A percentile compares a stretch with the other conserved stretches of the same genome.
Conservation (phyloP, 1,140 invertebrate genomes). For the Sitophilus oryzae region DNA sequence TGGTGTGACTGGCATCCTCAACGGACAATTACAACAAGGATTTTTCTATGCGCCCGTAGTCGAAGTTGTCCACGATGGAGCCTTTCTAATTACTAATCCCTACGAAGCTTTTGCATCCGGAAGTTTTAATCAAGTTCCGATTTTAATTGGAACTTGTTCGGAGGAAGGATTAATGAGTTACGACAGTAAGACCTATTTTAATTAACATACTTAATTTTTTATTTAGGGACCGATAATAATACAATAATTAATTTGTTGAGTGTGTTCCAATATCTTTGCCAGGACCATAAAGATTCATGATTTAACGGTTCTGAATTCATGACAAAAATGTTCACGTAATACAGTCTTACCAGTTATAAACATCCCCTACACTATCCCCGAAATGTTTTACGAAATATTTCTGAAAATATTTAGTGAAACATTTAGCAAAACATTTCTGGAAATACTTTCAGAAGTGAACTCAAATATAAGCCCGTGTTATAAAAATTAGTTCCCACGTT, state of each 20-base stretch:
- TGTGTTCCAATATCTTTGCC: no score
- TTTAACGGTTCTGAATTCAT: no score
- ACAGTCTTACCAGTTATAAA: no score
- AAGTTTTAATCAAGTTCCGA: conserved; percentile 26
- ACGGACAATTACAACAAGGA: conserved; percentile 24
- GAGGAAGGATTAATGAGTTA: conserved; percentile 28
- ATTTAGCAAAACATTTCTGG: no score
- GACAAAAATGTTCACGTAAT: no score
- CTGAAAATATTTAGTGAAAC: no score
- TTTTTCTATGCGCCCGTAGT: conserved; percentile 28
- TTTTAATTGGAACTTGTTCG: conserved; percentile 30
- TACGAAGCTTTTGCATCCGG: conserved; percentile 23
- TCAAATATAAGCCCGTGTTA: no score
- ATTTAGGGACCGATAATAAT: background rate
- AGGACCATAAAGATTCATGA: no score
- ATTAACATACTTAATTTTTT: background rate
- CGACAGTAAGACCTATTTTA: background rate
- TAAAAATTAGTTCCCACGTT: no score
- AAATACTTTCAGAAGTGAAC: no score
- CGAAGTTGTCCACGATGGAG: conserved; percentile 23
- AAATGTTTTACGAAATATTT: no score
- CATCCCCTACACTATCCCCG: no score
- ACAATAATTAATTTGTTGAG: background rate
- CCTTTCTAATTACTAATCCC: conserved; percentile 26
- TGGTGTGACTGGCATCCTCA: conserved; percentile 7